Base-by-base conservation (phyloP, 2,797 vertebrate genomes). In the Podarcis siculus region DNA sequence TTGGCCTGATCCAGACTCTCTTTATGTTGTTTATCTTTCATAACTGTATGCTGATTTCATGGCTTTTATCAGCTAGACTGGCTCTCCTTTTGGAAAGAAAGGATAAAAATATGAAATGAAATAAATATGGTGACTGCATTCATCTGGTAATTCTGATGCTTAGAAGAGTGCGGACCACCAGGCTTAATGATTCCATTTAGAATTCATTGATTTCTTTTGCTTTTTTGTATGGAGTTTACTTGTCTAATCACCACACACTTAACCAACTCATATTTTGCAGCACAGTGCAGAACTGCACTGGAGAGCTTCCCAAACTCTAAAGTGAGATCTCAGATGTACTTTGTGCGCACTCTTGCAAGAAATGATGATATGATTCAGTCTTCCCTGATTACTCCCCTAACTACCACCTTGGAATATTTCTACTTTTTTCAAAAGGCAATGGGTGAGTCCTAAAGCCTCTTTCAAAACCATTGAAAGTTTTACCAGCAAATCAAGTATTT, bases 261-360 rank as follows among this genome's bases (percentile, higher is more conserved):
- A 83, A 84, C 90, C 87, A 85, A 85, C 66, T 13, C 81, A 86
- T 93, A 73, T 78, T 90, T 75, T 91, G 25, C 83, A 90, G 93
- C 87, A 84, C 87, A 87, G 64, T 37, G 86, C 30, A 83, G 91
- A 86, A 84, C 89, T 88, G 82, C 89, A 89, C 89, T 90, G 25
- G 92, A 91, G 88, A 94, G 89, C 90, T 93, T 93, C 69, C 37
- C 87, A 88, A 76, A 71, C 85, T 89, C 86, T 55, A 87, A 42
- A 90, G 78, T 83, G 89, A 35, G 30, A 92, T 4, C 90, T 93
- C 90, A 91, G 92, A 84, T 88, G 75, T 84, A 67, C 90, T 91
- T 89, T 83, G 89, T 10, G 35, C 79, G 86, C 82, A 90, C 89
- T 94, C 88, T 94, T 90, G 79, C 71, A 92, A 87, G 82, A 90